Evolutionary conservation across 2,797 vertebrate species (phyloP).

Genomic region (Taeniopygia guttata): DNA sequence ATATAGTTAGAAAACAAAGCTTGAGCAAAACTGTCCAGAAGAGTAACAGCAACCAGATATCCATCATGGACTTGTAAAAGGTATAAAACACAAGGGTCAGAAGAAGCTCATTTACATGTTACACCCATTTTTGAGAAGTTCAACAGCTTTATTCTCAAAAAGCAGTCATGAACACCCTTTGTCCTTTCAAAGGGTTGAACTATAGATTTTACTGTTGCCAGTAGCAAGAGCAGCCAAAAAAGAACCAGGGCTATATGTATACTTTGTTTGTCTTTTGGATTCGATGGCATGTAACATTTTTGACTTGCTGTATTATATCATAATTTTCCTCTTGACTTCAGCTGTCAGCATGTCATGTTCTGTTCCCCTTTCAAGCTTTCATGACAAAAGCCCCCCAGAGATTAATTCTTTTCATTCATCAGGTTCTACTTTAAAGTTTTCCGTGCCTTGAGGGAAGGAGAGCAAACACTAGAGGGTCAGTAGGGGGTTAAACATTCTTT

Average conservation of each 20-base stretch:
- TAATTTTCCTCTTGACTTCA: slow-evolving; percentile 62
- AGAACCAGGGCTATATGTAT: not conserved
- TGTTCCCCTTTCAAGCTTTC: slow-evolving; percentile 54
- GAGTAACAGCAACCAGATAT: not conserved
- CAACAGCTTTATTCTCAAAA: not conserved
- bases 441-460: slow-evolving; percentile 42
- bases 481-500: slow-evolving; percentile 62
- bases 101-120: not conserved
- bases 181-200: not conserved
- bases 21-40: not conserved
- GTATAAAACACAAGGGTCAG: not conserved
- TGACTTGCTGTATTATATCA: slow-evolving; percentile 54
- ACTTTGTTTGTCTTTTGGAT: slow-evolving; percentile 9
- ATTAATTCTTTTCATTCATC: slow-evolving; percentile 65
- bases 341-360: slow-evolving; percentile 51
- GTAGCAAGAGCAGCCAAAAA: slow-evolving; percentile 15
- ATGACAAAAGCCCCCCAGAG: slow-evolving; percentile 46
- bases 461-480: slow-evolving; percentile 48
- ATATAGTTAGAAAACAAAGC: not conserved
- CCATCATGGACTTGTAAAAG: not conserved
- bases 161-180: not conserved
- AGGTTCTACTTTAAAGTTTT: slow-evolving; percentile 56
- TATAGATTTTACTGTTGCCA: not conserved
- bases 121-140: not conserved
- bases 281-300: slow-evolving; percentile 20